Evolutionary conservation across 1,140 invertebrate species (phyloP), one percentile per base, ranked within the genome.

Genomic region (Myzus persicae): DNA sequence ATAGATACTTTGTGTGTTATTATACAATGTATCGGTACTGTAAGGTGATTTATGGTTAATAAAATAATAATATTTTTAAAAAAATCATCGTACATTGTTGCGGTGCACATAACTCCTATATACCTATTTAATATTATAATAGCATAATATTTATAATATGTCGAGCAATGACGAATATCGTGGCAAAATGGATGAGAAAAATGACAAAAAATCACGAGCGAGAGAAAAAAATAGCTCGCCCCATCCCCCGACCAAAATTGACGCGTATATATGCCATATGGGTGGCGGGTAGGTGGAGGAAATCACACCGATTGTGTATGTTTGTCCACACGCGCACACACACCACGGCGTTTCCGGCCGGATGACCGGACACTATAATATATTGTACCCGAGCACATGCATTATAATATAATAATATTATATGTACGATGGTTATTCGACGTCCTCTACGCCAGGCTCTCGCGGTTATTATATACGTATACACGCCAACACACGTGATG

Each of bases 341-440:
- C 11, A n/a, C 31, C 85, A 44, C 11, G 85, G 87, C 8, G 44
- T 67, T 90, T 90, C 89, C 89, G 89, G 54, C 11, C 54, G 51
- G 2, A 90, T 42, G 89, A 90, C 89, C 89, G 89, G 89, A 90
- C 51, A 67, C 89, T 90, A 48, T 89, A 76, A 48, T 89, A 59
- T 31, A 31, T 18, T 76, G 59, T 76, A 76, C 31, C 31, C 59
- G 31, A n/a, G n/a, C n/a, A 51, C 46, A 51, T 26, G 38, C 40
- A 26, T 84, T 11, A 82, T 84, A 82, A 11, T 76, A n/a, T 67
- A n/a, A 44, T 54, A 26, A 59, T 59, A 59, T 40, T 84, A 40
- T 42, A 42, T 40, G 38, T 44, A 87, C 42, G 38, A 46, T 87
- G 59, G 42, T 31, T 46, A 46, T 87, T n/a, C 26, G 26, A 31